These are phyloP conservation scores for Neogale vison DNA, from an alignment of 2,113 vertebrate genomes.

Conservation along the genomic window DNA sequence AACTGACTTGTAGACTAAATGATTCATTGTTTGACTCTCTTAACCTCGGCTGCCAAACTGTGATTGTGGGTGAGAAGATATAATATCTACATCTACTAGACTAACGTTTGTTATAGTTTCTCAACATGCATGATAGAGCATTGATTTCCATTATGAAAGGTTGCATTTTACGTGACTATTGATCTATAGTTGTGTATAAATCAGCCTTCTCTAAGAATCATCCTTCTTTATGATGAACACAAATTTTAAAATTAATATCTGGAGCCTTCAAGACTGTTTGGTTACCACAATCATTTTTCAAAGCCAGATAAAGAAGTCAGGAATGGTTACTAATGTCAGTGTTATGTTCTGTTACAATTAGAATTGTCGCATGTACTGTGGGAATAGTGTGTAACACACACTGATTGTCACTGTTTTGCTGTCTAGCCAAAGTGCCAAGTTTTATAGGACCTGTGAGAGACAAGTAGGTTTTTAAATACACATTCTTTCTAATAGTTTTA, in stretches of 20 bases:
- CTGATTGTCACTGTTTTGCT: neutral
- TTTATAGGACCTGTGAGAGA: neutral
- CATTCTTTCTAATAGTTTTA: neutral
- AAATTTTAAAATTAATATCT: slow-evolving; percentile 70
- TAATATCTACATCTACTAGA: neutral
- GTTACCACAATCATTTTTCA: slow-evolving; percentile 50
- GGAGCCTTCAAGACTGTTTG: neutral
- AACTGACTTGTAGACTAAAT: slow-evolving; percentile 44
- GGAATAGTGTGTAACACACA: neutral
- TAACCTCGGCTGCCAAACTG: slow-evolving; percentile 21
- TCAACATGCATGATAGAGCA: slow-evolving; percentile 21
- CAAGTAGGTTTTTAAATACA: neutral
- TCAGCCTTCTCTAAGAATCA: slow-evolving; percentile 48
- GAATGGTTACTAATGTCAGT: neutral
- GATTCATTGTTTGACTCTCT: slow-evolving; percentile 46
- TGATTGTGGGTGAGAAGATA: slow-evolving; percentile 37
- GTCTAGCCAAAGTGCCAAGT: neutral
- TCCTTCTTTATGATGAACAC: slow-evolving; percentile 60
- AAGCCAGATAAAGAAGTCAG: slow-evolving; percentile 57
- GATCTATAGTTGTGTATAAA: slow-evolving; percentile 41
- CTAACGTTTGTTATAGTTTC: slow-evolving; percentile 7
- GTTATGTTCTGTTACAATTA: neutral
- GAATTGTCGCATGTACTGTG: neutral
- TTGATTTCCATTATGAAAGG: slow-evolving; percentile 48
- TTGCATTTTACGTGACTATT: slow-evolving; percentile 30